Percentiles rank a stretch among this genome's conserved stretches.
phyloP scores from a whole-genome alignment of 2,797 vertebrate species.

The Spizella passerina region DNA sequence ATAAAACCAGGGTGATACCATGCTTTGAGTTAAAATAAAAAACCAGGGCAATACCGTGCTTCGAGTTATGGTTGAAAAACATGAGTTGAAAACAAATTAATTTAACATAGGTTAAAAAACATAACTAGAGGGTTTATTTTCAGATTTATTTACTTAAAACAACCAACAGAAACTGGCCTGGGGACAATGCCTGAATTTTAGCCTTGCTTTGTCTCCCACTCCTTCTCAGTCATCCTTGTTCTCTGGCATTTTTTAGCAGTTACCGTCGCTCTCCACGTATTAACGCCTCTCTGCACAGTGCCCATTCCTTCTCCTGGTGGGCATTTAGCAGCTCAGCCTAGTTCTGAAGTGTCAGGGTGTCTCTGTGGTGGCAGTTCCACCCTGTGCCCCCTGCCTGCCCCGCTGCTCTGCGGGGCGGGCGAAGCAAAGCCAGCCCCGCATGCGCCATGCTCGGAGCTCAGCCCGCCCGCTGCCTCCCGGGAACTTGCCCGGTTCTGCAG shows the following conservation, averaged over 20 bases:
- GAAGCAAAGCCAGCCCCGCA: not conserved
- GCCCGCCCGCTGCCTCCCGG: constrained; percentile 10
- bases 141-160: not conserved
- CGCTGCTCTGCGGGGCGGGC: not conserved
- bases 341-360: constrained; percentile 12
- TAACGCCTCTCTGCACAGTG: not conserved
- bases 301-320: constrained; percentile 2
- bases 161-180: not conserved
- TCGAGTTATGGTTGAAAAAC: not conserved
- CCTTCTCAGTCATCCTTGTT: not conserved
- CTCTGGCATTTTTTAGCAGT: not conserved
- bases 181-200: not conserved
- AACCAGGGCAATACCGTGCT: not conserved
- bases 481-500: not conserved
- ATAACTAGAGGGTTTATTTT: not conserved
- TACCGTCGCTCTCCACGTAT: fast-evolving
- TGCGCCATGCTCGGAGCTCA: not conserved
- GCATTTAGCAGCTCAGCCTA: not conserved
- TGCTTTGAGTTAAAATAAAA: not conserved
- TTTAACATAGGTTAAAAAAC: not conserved
- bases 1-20: not conserved
- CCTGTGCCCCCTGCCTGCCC: not conserved
- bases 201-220: not conserved
- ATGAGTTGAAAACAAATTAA: not conserved
- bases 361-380: not conserved